A percentile compares a stretch with the other conserved stretches of the same genome.
phyloP scores from a whole-genome alignment of 2,113 vertebrate genomes.

The Ciconia stormi region DNA sequence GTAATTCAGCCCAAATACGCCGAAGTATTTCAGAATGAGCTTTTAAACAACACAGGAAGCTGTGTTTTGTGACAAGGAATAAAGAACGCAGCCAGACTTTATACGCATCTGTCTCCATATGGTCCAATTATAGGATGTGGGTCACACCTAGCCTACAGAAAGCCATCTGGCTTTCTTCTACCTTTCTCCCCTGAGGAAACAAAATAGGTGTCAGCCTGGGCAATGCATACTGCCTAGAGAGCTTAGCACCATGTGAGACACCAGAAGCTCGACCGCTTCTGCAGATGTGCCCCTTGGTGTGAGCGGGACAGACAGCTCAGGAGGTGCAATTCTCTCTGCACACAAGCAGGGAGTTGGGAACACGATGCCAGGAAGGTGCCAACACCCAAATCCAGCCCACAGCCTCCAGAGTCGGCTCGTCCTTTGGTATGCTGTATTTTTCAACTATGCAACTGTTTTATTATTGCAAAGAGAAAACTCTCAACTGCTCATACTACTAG shows the following conservation, averaged over 20 bases:
- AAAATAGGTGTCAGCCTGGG: not conserved
- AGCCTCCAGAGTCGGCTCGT: fast-evolving
- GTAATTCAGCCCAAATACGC: not conserved
- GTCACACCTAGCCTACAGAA: conserved; percentile 15
- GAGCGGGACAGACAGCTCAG: not conserved
- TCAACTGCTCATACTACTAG: not conserved
- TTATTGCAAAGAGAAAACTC: not conserved
- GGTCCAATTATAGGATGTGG: not conserved
- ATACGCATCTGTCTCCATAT: not conserved
- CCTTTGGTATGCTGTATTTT: not conserved
- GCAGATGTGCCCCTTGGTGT: not conserved
- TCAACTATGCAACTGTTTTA: not conserved
- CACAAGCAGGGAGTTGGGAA: fast-evolving
- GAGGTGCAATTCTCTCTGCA: not conserved
- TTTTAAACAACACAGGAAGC: not conserved
- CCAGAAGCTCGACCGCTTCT: not conserved
- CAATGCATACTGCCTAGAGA: not conserved
- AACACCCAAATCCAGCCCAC: not conserved
- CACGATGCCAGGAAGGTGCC: not conserved
- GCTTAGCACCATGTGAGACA: not conserved
- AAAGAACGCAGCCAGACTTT: not conserved
- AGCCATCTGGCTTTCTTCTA: conserved; percentile 16
- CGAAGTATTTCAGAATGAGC: not conserved
- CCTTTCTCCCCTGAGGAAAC: not conserved
- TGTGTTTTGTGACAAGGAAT: not conserved